Percentiles rank a stretch among this genome's conserved stretches.
Conservation (phyloP, 64 coral and sea anemone genomes). For the Stylophora pistillata region DNA sequence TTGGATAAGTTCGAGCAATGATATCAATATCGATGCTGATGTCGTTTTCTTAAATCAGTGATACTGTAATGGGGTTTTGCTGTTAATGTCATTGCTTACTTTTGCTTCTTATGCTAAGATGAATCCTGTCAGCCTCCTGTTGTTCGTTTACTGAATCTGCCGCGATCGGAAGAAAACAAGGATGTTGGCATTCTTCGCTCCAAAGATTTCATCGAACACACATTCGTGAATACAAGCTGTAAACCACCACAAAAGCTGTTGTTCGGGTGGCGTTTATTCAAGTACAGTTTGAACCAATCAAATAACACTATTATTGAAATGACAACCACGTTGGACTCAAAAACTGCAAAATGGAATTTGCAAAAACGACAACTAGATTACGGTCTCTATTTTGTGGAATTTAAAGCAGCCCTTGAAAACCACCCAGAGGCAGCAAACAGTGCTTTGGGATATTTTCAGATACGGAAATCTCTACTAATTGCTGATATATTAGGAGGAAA, state of each 20-base stretch:
- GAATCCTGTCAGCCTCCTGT: slow-evolving; percentile 15
- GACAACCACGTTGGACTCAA: neutral
- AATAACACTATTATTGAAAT: neutral
- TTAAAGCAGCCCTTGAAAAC: slow-evolving; percentile 42
- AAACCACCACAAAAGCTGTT: neutral
- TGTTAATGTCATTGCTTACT: neutral
- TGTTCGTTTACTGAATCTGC: slow-evolving; percentile 11
- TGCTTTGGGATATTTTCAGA: neutral
- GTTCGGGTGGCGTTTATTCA: slow-evolving; percentile 37
- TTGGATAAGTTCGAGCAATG: too few relatives aligned
- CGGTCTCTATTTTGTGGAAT: slow-evolving; percentile 52
- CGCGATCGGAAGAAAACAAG: neutral
- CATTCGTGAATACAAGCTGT: slow-evolving; percentile 20
- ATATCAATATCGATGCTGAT: too few relatives aligned
- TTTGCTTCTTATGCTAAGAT: neutral
- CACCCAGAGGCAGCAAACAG: neutral
- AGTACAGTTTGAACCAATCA: neutral
- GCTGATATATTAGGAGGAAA: slow-evolving; percentile 68
- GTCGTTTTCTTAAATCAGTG: too few relatives aligned
- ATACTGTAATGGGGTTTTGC: too few relatives aligned
- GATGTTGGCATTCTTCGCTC: neutral
- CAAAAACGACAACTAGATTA: slow-evolving; percentile 14
- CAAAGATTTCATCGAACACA: slow-evolving; percentile 41
- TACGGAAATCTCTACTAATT: slow-evolving; percentile 15
- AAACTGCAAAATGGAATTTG: slow-evolving; percentile 46